Evolutionary conservation across 2,113 vertebrate genomes (phyloP).

Genomic region (human (Homo sapiens)): DNA sequence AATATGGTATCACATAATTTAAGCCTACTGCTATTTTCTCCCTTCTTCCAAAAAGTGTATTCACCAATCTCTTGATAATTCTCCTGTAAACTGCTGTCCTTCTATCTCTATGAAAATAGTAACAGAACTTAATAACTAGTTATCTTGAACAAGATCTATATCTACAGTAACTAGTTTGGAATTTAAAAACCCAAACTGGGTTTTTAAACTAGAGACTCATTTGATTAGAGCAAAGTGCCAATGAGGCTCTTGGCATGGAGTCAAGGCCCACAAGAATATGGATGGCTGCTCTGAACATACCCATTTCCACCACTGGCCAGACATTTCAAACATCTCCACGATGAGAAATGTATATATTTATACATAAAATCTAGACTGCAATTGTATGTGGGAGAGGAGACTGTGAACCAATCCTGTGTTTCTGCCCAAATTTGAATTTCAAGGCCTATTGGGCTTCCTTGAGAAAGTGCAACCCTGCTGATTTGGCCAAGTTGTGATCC

Average conservation of each 20-base stretch:
- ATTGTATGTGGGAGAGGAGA: background rate
- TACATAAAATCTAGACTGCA: background rate
- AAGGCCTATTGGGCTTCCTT: background rate
- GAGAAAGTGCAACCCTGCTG: background rate
- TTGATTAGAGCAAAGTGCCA: background rate
- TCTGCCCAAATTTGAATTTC: slow-evolving; percentile 22
- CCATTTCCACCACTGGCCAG: background rate
- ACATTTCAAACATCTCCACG: background rate
- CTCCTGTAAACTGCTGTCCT: background rate
- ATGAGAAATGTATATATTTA: background rate
- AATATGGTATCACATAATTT: background rate
- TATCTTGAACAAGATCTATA: background rate
- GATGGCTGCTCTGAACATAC: background rate
- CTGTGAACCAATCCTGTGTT: background rate
- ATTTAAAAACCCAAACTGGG: background rate
- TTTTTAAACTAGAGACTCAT: background rate
- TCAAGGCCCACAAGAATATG: background rate
- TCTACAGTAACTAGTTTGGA: background rate
- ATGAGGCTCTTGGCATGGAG: background rate
- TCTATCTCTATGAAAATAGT: background rate
- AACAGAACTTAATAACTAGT: background rate
- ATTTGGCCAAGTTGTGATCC: background rate
- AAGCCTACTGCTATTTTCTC: background rate
- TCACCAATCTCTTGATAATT: background rate
- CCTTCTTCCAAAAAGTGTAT: background rate